A percentile compares a stretch with the other conserved stretches of the same genome.
These are phyloP conservation scores for Trissoscelio sp. DNA, from an alignment of 2,888 invertebrate genomes.

Conservation along the genomic window DNA sequence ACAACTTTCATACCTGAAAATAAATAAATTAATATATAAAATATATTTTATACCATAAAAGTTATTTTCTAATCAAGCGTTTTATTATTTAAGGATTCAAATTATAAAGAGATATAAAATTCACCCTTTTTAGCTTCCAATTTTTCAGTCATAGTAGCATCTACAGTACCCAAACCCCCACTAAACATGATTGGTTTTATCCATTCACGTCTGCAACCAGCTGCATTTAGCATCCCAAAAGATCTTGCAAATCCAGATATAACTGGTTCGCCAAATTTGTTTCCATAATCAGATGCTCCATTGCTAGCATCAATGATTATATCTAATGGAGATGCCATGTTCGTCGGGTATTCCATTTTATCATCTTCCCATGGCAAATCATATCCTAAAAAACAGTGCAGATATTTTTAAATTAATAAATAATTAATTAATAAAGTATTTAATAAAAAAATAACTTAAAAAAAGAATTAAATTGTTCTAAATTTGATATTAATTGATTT, in stretches of 20 bases:
- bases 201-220: conserved; percentile 92
- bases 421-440: too few relatives aligned
- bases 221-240: conserved; percentile 90
- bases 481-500: too few relatives aligned
- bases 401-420: too few relatives aligned
- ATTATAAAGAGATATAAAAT: neutral
- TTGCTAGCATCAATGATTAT: conserved; percentile 98
- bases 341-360: conserved; percentile 88
- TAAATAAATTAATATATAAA: conserved; percentile 25
- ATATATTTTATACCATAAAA: neutral
- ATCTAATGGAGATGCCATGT: conserved; percentile 95
- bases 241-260: conserved; percentile 95
- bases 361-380: conserved; percentile 93
- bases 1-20: conserved; percentile 92
- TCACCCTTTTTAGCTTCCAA: conserved; percentile 89
- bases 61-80: too few relatives aligned
- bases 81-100: neutral
- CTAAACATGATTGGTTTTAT: conserved; percentile 99
- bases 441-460: too few relatives aligned
- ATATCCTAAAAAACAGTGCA: conserved; percentile 90
- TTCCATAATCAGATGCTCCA: conserved; percentile 99
- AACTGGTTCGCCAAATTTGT: conserved; percentile 99
- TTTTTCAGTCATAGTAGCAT: conserved; percentile 92
- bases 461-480: too few relatives aligned
- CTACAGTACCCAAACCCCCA: conserved; percentile 96